phyloP scores from a whole-genome alignment of 1,140 invertebrate genomes.

The Pseudobourletiella spinata region DNA sequence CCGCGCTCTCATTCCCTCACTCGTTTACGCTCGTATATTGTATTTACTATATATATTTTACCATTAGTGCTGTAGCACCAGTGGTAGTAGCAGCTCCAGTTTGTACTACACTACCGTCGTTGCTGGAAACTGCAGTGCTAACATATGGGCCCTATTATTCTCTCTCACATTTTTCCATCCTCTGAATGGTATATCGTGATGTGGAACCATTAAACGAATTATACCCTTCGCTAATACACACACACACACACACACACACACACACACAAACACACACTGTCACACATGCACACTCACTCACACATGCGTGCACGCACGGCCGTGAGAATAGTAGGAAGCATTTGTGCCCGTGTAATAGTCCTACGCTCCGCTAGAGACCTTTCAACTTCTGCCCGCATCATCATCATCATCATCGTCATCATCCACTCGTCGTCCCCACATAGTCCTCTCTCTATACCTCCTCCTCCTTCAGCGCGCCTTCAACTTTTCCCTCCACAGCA shows the following conservation, averaged over 20 bases:
- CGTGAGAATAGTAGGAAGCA: neutral
- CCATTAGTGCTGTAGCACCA: neutral
- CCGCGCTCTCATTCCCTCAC: neutral
- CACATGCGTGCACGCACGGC: neutral
- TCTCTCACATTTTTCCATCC: constrained; percentile 20
- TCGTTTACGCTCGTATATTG: neutral
- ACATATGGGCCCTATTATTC: neutral
- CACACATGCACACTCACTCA: no score
- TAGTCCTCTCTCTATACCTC: neutral
- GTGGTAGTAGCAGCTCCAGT: neutral
- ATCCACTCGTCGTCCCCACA: neutral
- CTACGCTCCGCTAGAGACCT: neutral
- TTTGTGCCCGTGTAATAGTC: neutral
- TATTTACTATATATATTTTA: neutral
- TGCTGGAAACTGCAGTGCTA: neutral
- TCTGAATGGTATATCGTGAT: constrained; percentile 29
- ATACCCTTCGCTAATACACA: constrained; percentile 10
- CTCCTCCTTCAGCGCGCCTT: neutral
- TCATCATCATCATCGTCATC: neutral
- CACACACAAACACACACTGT: neutral
- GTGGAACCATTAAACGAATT: constrained; percentile 34
- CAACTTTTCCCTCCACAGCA: neutral
- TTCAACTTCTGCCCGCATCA: neutral
- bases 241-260: neutral
- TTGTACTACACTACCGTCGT: neutral